phyloP scores from a whole-genome alignment of 1,140 invertebrate species.

The Anthonomus grandis region DNA sequence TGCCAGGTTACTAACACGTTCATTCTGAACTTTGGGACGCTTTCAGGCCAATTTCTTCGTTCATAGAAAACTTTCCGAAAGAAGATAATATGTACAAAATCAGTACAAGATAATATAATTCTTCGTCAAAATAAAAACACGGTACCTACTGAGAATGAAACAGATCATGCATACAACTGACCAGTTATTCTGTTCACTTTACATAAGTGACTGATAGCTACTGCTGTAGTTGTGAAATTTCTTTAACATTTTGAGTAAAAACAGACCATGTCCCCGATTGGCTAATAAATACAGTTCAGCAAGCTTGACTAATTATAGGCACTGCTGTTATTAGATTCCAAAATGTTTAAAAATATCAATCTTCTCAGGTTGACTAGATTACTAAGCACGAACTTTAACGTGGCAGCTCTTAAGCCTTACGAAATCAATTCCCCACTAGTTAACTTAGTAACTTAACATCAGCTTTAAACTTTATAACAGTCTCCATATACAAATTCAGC shows the following conservation, averaged over 20 bases:
- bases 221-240: no score
- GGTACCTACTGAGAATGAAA: neutral
- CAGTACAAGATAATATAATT: neutral
- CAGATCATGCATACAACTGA: neutral
- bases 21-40: neutral
- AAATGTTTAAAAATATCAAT: neutral
- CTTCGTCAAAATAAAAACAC: neutral
- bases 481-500: no score
- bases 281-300: neutral
- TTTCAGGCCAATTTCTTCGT: neutral
- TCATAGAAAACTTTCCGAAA: neutral
- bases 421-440: no score
- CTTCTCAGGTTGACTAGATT: neutral
- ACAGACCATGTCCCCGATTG: neutral
- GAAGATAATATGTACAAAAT: neutral
- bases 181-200: neutral
- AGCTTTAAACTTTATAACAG: no score
- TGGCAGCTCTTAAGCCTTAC: no score
- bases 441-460: no score
- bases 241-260: neutral
- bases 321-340: neutral
- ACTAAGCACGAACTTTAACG: neutral
- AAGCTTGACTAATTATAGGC: neutral
- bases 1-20: neutral
- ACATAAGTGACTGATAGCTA: neutral